A percentile compares a stretch with the other conserved stretches of the same genome.
These are phyloP conservation scores for Drosophila sordidula DNA, from an alignment of 2,888 invertebrate species.

Conservation along the genomic window DNA sequence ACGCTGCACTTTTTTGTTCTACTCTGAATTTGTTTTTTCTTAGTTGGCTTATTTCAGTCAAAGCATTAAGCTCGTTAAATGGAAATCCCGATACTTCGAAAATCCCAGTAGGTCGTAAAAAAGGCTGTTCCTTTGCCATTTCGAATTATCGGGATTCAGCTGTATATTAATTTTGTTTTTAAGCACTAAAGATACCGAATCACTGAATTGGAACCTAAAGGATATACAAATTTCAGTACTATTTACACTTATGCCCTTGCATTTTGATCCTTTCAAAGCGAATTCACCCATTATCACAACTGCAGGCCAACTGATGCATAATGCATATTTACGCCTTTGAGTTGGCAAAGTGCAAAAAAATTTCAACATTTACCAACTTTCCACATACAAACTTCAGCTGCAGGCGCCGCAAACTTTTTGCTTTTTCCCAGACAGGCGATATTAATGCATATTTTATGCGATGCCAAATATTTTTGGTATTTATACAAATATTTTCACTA, in stretches of 20 bases:
- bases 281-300: slow-evolving; percentile 4
- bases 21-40: too few species aligned
- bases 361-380: slow-evolving; percentile 17
- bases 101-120: too few species aligned
- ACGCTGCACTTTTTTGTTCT: too few species aligned
- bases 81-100: too few species aligned
- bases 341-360: slow-evolving; percentile 8
- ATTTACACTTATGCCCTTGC: background rate
- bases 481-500: slow-evolving; percentile 60
- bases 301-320: background rate
- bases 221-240: background rate
- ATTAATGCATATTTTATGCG: slow-evolving; percentile 44
- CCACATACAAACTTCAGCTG: slow-evolving; percentile 22
- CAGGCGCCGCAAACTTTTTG: slow-evolving; percentile 5
- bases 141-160: too few species aligned
- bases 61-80: too few species aligned
- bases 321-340: slow-evolving; percentile 26
- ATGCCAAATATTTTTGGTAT: slow-evolving; percentile 59
- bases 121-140: too few species aligned
- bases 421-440: slow-evolving; percentile 10
- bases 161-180: background rate
- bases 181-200: background rate
- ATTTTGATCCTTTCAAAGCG: background rate
- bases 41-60: too few species aligned
- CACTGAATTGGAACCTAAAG: slow-evolving; percentile 7